A percentile compares a stretch with the other conserved stretches of the same genome.
Evolutionary conservation across 2,888 invertebrate genomes (phyloP).

Genomic region (Xanthorhoe designata): DNA sequence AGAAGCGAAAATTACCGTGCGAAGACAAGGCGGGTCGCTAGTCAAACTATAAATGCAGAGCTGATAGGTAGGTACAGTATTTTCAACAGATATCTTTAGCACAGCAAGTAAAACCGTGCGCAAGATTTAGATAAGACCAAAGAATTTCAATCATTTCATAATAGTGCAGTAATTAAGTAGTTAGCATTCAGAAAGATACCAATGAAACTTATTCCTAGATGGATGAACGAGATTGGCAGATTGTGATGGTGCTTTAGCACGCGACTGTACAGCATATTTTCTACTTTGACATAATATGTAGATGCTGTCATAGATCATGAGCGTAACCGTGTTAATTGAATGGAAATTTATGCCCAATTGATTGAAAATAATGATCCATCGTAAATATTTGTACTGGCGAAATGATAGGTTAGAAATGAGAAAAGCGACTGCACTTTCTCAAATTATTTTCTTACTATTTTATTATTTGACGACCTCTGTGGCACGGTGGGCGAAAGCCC

Average conservation of each 20-base stretch:
- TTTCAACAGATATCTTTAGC: too few species aligned
- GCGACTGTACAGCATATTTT: constrained; percentile 31
- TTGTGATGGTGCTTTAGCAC: constrained; percentile 28
- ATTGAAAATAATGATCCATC: neutral
- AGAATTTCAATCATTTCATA: constrained; percentile 12
- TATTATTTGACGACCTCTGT: too few species aligned
- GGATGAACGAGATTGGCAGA: constrained; percentile 32
- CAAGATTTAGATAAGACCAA: neutral
- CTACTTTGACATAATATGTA: constrained; percentile 9
- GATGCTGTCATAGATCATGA: constrained; percentile 1
- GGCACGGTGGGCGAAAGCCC: too few species aligned
- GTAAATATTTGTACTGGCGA: neutral
- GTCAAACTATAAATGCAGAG: too few species aligned
- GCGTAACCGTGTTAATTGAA: constrained; percentile 1
- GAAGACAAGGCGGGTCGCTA: too few species aligned
- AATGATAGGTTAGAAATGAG: neutral
- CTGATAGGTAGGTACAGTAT: too few species aligned
- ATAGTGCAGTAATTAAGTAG: constrained; percentile 5
- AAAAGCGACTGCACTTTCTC: neutral
- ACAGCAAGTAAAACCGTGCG: neutral
- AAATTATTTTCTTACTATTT: neutral
- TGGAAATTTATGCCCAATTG: neutral
- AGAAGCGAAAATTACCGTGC: too few species aligned
- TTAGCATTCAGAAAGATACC: constrained; percentile 10
- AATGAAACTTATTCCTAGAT: constrained; percentile 22